Evolutionary conservation across 1,140 invertebrate species (phyloP), one percentile per base, ranked within the genome.

Genomic region (Fopius arisanus): DNA sequence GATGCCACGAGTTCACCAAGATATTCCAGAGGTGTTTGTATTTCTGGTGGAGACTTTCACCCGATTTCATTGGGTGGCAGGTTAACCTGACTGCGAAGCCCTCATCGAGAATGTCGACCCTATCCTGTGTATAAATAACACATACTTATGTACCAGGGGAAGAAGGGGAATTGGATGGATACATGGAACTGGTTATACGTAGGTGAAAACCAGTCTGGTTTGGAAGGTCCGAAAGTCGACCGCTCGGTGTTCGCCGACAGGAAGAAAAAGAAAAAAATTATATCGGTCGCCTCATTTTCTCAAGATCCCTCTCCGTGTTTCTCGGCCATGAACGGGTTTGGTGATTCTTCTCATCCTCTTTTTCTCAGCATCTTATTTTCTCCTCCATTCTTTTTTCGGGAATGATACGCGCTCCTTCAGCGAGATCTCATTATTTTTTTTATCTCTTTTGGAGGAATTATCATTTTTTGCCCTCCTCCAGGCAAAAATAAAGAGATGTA

Each of bases 251-350:
- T 19, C 29, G 19, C 28, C 51, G 67, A 14, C 51, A 41, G 66
- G 48, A 29, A 43, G 63, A 29, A 65, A 12, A 28, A n/a, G 26
- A 28, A 54, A 69, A 69, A 71, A 71, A 62, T 31, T 33, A 70
- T 62, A 72, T 65, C 40, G 70, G 63, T 73, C 71, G 71, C 43
- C 71, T 73, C 65, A 73, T 73, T 73, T 73, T 73, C 63, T 73
- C 63, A 59, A 73, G 71, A 73, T 59, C 26, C 70, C 70, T 72
- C 70, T 73, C 59, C 65, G 65, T 73, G 63, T 67, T 73, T 73
- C 71, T 72, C 62, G 28, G 51, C 62, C 70, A 73, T 65, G 43
- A 73, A 73, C 71, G 71, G 65, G 71, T 73, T 73, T 73, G 29
- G 14, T 16, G 19, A 19, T 14, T 71, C 69, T 71, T 71, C 31